Percentiles rank a stretch among this genome's conserved stretches.
Evolutionary conservation across 2,797 vertebrate genomes (phyloP).

Genomic region (Sebastes trivittatus): DNA sequence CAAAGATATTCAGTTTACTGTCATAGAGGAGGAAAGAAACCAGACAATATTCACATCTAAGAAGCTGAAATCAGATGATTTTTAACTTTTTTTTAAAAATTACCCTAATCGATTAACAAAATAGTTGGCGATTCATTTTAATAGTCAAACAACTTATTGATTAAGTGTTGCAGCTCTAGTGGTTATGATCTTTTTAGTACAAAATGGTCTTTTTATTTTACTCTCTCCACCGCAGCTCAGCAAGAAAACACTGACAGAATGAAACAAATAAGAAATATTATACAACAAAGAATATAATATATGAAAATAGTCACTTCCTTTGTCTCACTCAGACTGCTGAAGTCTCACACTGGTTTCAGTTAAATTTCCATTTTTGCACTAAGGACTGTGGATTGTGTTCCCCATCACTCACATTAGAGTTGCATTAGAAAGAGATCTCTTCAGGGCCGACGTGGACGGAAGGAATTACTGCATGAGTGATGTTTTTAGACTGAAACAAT

Average conservation of each 20-base stretch:
- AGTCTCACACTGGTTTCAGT: not conserved
- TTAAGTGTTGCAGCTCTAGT: too few species aligned
- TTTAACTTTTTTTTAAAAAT: too few species aligned
- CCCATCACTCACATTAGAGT: not conserved
- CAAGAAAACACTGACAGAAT: not conserved
- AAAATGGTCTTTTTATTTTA: not conserved
- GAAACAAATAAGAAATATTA: not conserved
- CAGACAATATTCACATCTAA: too few species aligned
- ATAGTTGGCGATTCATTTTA: too few species aligned
- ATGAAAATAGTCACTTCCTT: not conserved
- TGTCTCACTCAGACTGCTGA: not conserved
- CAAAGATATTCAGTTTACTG: too few species aligned
- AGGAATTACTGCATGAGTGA: not conserved
- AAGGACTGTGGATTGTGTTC: not conserved
- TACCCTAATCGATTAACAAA: too few species aligned
- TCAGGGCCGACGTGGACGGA: not conserved
- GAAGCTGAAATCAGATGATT: too few species aligned
- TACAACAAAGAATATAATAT: not conserved
- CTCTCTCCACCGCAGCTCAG: not conserved
- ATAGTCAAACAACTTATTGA: accelerated
- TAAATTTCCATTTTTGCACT: not conserved
- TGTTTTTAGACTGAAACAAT: not conserved
- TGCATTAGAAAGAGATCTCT: not conserved
- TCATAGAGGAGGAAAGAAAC: too few species aligned
- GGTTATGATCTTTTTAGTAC: not conserved